Evolutionary conservation across 2,113 vertebrate species (phyloP).

Genomic region (Etheostoma cragini): DNA sequence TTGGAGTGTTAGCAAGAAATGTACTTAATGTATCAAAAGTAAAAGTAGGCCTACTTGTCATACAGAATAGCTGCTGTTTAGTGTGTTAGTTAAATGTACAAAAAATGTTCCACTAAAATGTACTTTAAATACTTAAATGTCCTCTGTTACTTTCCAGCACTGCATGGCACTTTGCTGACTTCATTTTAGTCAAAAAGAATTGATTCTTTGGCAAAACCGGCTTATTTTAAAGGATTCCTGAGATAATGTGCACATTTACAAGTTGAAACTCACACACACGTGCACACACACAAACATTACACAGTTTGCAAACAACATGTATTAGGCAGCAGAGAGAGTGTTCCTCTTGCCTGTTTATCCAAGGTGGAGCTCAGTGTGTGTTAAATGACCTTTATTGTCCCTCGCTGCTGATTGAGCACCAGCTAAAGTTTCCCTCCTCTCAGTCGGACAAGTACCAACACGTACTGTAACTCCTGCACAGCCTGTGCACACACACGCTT

Average conservation of each 20-base stretch:
- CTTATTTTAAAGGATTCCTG: neutral
- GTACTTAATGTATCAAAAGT: neutral
- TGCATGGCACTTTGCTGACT: neutral
- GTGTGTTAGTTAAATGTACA: neutral
- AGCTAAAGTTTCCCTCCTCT: conserved; percentile 68
- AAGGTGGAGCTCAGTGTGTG: conserved; percentile 63
- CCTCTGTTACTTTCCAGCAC: neutral
- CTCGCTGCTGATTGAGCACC: conserved; percentile 66
- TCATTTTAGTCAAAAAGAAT: conserved; percentile 10
- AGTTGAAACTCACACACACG: neutral
- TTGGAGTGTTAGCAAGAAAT: neutral
- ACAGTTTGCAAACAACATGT: neutral
- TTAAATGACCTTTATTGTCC: conserved; percentile 73
- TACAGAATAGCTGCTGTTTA: neutral
- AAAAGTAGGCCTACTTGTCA: neutral
- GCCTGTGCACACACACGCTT: neutral
- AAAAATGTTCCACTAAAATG: neutral
- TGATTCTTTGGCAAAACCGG: neutral
- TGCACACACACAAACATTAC: neutral
- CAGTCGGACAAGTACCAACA: conserved; percentile 71
- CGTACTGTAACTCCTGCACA: conserved; percentile 46
- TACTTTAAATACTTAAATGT: neutral
- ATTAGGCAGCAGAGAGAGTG: neutral
- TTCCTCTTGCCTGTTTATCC: conserved; percentile 50
- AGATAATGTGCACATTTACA: neutral